Evolutionary conservation across 1,140 invertebrate genomes (phyloP).

Genomic region (Oncopodura yosiiana): DNA sequence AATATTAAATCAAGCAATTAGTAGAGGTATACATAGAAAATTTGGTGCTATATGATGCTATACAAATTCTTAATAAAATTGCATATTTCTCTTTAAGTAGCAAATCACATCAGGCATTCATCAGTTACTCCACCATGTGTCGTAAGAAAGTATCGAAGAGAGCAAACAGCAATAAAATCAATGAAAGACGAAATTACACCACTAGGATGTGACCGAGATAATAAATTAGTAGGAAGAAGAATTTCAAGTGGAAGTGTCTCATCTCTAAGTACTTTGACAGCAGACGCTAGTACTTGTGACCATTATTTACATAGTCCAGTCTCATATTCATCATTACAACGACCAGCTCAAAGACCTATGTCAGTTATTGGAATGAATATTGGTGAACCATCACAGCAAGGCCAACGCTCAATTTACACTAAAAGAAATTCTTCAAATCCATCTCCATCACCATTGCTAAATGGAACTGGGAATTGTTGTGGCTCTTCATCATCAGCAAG

Average conservation of each 20-base stretch:
- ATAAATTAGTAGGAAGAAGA: conserved; percentile 1
- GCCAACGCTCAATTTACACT: not conserved
- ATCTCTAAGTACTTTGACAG: conserved; percentile 28
- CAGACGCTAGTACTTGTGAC: conserved; percentile 8
- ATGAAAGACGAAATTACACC: not conserved
- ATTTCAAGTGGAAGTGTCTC: conserved; percentile 24
- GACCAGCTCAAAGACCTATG: not conserved
- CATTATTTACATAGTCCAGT: not conserved
- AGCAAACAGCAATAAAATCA: not conserved
- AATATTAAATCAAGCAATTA: not conserved
- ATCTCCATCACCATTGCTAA: conserved; percentile 23
- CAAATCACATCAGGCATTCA: conserved; percentile 12
- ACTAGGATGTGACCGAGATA: not conserved
- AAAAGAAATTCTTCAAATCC: conserved; percentile 11
- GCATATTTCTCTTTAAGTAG: not conserved
- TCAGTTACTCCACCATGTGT: conserved; percentile 30
- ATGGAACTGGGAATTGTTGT: conserved; percentile 1
- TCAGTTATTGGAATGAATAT: not conserved
- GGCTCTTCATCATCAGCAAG: not conserved
- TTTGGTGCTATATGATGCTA: not conserved
- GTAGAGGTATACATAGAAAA: not conserved
- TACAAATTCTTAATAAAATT: not conserved
- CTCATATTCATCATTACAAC: conserved; percentile 23
- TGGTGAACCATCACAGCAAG: not conserved
- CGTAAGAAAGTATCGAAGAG: conserved; percentile 15